phyloP scores from a whole-genome alignment of 2,888 invertebrate genomes.

The Dysmachus trigonus region DNA sequence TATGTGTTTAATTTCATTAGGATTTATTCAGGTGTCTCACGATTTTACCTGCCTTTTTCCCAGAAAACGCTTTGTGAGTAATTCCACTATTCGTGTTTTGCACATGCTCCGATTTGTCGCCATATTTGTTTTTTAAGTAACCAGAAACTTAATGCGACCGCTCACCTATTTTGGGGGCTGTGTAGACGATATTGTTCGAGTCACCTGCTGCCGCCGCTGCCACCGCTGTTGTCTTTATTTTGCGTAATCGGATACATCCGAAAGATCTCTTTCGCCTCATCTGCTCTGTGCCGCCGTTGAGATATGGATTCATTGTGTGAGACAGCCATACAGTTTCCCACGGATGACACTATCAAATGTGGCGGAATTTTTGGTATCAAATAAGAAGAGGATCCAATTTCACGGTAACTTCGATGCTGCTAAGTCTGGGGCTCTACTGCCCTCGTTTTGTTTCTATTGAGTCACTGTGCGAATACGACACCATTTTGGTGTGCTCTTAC shows the following conservation, averaged over 20 bases:
- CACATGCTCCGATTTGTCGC: not conserved
- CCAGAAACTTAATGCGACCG: not conserved
- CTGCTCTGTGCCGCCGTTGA: not conserved
- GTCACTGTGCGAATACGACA: not conserved
- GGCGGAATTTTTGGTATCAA: not conserved
- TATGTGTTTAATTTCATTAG: not conserved
- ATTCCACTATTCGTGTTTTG: not conserved
- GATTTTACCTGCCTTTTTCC: not conserved
- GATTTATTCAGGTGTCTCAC: not conserved
- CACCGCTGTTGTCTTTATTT: not conserved
- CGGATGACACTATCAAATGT: conserved; percentile 25
- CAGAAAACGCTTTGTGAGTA: not conserved
- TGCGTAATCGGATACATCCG: not conserved
- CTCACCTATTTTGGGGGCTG: not conserved
- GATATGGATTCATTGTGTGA: not conserved
- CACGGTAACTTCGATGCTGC: not conserved
- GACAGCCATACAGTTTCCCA: not conserved
- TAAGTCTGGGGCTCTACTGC: not conserved
- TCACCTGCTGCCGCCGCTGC: not conserved
- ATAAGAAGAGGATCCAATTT: conserved; percentile 5
- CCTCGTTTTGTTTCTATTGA: not conserved
- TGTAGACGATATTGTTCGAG: not conserved
- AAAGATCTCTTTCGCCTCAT: not conserved
- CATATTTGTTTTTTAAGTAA: not conserved
- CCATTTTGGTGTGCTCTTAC: not conserved